Percentiles rank a stretch among this genome's conserved stretches.
Conservation (phyloP, 2,113 vertebrate species). For the Carassius gibelio region DNA sequence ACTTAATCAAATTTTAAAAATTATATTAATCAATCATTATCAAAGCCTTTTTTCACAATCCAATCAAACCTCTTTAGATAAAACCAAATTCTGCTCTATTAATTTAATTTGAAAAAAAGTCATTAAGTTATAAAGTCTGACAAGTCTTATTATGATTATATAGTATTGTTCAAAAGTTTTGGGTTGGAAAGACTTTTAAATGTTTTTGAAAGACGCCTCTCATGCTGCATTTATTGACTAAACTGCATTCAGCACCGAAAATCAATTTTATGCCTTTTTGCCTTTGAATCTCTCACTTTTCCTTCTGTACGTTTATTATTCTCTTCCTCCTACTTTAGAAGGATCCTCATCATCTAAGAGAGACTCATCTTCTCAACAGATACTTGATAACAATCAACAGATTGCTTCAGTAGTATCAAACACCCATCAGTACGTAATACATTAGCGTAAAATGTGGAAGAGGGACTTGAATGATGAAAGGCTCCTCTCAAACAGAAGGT, state of each 20-base stretch:
- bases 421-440: constrained; percentile 27
- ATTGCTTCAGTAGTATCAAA: constrained; percentile 51
- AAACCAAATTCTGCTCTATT: no score
- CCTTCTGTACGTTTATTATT: not conserved
- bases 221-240: not conserved
- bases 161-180: not conserved
- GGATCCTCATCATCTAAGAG: constrained; percentile 32
- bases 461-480: constrained; percentile 30
- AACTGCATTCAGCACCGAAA: not conserved
- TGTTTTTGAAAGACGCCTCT: not conserved
- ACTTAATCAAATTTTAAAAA: not conserved
- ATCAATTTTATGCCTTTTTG: not conserved
- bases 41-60: no score
- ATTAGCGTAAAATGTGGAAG: constrained; percentile 25
- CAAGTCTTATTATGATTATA: not conserved
- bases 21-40: no score
- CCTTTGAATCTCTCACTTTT: not conserved
- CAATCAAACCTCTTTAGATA: no score
- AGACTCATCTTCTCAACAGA: constrained; percentile 43
- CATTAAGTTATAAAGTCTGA: not conserved
- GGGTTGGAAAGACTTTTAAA: not conserved
- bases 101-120: no score
- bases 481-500: constrained; percentile 22
- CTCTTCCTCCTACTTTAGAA: constrained; percentile 3
- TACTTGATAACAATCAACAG: constrained; percentile 54